Percentiles rank a stretch among this genome's conserved stretches.
phyloP scores from a whole-genome alignment of 2,797 vertebrate genomes.

The Sebastes vulpes region DNA sequence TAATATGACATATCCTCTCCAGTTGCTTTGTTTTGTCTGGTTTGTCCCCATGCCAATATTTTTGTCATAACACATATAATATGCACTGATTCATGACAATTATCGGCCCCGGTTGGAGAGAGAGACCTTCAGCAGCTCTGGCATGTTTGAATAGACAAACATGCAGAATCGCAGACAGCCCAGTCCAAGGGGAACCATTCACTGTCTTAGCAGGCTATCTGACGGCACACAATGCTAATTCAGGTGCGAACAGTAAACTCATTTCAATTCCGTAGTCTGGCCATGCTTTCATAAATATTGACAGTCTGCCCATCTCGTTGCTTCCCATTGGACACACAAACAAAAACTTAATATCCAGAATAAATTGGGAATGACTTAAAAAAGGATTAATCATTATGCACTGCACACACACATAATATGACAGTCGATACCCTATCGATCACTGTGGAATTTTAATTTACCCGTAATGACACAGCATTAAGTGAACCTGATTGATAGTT shows the following conservation, averaged over 20 bases:
- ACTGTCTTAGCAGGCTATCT: slow-evolving; percentile 44
- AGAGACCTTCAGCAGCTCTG: slow-evolving; percentile 45
- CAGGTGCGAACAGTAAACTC: slow-evolving; percentile 52
- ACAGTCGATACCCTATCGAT: slow-evolving; percentile 79
- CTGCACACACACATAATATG: slow-evolving; percentile 57
- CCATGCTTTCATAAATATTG: slow-evolving; percentile 36
- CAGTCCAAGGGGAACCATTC: slow-evolving; percentile 45
- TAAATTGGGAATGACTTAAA: slow-evolving; percentile 55
- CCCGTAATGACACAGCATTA: slow-evolving; percentile 77
- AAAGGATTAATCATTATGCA: slow-evolving; percentile 64
- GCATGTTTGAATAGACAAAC: slow-evolving; percentile 49
- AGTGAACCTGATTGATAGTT: slow-evolving; percentile 76
- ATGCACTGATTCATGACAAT: slow-evolving; percentile 48
- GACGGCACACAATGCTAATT: slow-evolving; percentile 52
- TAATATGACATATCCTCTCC: neutral
- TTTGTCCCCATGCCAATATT: slow-evolving; percentile 2
- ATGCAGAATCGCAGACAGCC: slow-evolving; percentile 8
- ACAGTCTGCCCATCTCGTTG: slow-evolving; percentile 24
- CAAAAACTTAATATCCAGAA: slow-evolving; percentile 53
- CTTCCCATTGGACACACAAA: slow-evolving; percentile 47
- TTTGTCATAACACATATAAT: slow-evolving; percentile 24
- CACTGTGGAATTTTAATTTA: slow-evolving; percentile 78
- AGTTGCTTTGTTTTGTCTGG: slow-evolving; percentile 9
- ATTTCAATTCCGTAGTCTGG: slow-evolving; percentile 56
- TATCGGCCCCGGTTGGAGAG: slow-evolving; percentile 35